phyloP scores from a whole-genome alignment of 2,113 vertebrate species.

The Apistogramma diplotaenia region DNA sequence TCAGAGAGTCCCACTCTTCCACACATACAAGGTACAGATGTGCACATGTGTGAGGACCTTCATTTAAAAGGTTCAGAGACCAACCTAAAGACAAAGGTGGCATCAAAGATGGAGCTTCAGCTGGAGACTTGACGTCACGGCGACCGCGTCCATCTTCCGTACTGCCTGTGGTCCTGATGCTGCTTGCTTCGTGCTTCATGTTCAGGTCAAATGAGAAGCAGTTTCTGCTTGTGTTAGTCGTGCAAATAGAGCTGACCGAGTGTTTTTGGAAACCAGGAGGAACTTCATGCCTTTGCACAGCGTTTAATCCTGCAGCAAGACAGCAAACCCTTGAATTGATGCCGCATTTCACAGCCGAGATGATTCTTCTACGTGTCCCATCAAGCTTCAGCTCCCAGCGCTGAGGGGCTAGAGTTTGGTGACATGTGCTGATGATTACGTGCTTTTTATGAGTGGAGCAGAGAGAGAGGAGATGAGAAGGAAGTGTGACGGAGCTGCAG shows the following conservation, averaged over 20 bases:
- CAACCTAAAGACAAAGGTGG: not conserved
- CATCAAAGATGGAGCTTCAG: not conserved
- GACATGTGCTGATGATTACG: not conserved
- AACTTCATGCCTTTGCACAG: not conserved
- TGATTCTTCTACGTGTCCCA: not conserved
- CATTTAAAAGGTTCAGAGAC: not conserved
- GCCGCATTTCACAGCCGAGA: not conserved
- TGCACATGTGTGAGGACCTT: not conserved
- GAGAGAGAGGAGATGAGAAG: not conserved
- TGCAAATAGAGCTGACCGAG: not conserved
- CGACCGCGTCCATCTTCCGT: too few relatives aligned
- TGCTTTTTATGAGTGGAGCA: too few relatives aligned
- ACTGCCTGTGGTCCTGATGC: not conserved
- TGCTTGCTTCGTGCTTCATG: not conserved
- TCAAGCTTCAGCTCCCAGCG: not conserved
- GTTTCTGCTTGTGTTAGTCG: too few relatives aligned
- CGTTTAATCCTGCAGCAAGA: not conserved
- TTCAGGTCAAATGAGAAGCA: too few relatives aligned
- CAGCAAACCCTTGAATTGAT: too few relatives aligned
- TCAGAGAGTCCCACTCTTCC: constrained; percentile 40
- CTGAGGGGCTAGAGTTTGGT: not conserved
- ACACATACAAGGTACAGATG: constrained; percentile 27
- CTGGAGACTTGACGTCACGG: not conserved
- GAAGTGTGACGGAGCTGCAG: not conserved
- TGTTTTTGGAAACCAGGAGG: not conserved